A percentile compares a stretch with the other conserved stretches of the same genome.
phyloP scores from a whole-genome alignment of 2,797 vertebrate genomes.

The Zenarchopterus dispar region DNA sequence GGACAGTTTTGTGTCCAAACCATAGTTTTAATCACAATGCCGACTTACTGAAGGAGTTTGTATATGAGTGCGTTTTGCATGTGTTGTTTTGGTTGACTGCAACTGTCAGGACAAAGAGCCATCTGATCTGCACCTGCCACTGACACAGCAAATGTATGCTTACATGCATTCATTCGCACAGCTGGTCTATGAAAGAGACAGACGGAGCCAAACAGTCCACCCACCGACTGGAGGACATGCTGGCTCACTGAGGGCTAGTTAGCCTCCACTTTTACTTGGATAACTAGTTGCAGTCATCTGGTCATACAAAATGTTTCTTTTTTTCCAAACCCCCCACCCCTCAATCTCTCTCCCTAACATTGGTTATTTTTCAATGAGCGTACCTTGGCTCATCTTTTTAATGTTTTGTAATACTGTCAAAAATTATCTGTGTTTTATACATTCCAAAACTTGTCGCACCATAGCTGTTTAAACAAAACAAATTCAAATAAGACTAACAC shows the following conservation, averaged over 20 bases:
- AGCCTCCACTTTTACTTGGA: not conserved
- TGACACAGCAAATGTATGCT: conserved; percentile 76
- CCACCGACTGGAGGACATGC: conserved; percentile 35
- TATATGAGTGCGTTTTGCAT: conserved; percentile 38
- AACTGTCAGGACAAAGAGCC: conserved; percentile 66
- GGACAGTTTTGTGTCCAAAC: not conserved
- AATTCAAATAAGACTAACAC: no score
- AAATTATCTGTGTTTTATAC: no score
- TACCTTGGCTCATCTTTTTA: no score
- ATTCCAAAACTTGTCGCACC: no score
- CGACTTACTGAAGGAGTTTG: conserved; percentile 39
- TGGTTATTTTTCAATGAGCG: no score
- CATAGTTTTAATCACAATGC: not conserved
- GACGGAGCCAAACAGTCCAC: conserved; percentile 35
- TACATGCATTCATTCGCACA: conserved; percentile 27
- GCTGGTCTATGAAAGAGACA: conserved; percentile 21
- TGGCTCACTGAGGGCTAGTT: conserved; percentile 18
- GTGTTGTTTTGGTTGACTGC: conserved; percentile 69
- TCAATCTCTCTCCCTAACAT: no score
- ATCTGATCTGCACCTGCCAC: conserved; percentile 81
- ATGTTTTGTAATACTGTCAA: no score
- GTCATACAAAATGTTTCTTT: no score
- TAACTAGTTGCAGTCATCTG: not conserved
- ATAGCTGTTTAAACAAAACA: no score
- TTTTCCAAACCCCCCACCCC: no score